Evolutionary conservation across 2,888 invertebrate genomes (phyloP), one percentile per base, ranked within the genome.

Genomic region (Teleiodes luculella): DNA sequence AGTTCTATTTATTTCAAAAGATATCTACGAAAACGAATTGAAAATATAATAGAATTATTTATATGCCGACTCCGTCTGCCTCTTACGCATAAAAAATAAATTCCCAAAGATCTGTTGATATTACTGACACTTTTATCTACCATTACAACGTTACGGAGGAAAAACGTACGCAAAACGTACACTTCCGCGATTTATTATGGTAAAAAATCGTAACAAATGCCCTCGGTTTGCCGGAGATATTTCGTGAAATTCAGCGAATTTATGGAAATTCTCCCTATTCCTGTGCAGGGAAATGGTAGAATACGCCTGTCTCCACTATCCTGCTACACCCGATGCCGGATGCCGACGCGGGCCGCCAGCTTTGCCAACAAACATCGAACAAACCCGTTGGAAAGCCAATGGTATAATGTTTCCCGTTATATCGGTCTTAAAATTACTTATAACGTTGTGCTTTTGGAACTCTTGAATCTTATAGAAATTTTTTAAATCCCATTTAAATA

Each of bases 201-300:
- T 61, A 67, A 65, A 65, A 62, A 57, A 54, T 36, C 45, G 54
- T 52, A 48, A 60, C 57, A 61, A 70, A 71, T 64, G 62, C 61
- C 57, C 52, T 53, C 47, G 57, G 60, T 54, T 58, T 59, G 60
- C 55, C 59, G 60, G 59, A 62, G 67, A 65, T 70, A 70, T 70
- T 71, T 66, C 58, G 63, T 59, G 67, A 67, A 66, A 68, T 66
- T 70, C 61, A 50, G 51, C 51, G 61, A 71, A 78, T 75, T 76
- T 78, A 78, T 76, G 65, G 63, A 61, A 70, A 68, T 71, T 6
- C 6, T 24, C 24, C 24, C 24, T 24, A 24, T 18, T 31, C 8
- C n/a, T 8, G 24, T 43, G 24, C n/a, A 24, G 7, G 24, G 13
- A 43, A 43, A 43, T 43, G 20, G 43, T 20, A 16, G 39, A 10